Evolutionary conservation across 1,140 invertebrate genomes (phyloP), one percentile per base, ranked within the genome.

Genomic region (Palaemon carinicauda): DNA sequence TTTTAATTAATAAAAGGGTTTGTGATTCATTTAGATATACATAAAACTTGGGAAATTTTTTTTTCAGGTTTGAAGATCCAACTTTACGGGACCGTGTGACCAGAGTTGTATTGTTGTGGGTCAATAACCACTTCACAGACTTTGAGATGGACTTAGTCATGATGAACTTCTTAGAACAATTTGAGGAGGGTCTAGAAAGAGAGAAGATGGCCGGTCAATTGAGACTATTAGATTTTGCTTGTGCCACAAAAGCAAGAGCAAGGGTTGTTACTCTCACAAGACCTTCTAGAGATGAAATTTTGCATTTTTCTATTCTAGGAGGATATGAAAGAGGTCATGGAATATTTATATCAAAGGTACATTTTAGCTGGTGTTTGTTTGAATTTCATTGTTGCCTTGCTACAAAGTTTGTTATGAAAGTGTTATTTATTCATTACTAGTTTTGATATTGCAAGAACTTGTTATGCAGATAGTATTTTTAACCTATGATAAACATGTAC

Each of bases 41-140:
- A 27, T 9, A 3, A 24, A n/a, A 54, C 52, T 79, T 27, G 9
- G 4, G 3, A n/a, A 24, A 24, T 71, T 17, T 17, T 69, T 87
- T 77, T 33, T 88, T 7, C 78, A 92, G 91, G 91, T 97, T 97
- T 90, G 93, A 94, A 56, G 96, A 98, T 91, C 92, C 94, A 3
- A 93, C 94, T 77, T 94, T 96, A 7, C 92, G 97, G 77, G 97
- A 99, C 91, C 93, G 97, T 91, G 97, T 99, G 0, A 98, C 98
- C 0, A 93, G 98, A 82, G 97, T 99, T 0, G 96, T 99, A 0
- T 92, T 99, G 2, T 90, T 99, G 0, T 99, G 98, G 98, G 98
- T 99, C 0, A 99, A 99, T 91, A 99, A 99, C 92, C 98, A 99
- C 92, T 99, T 99, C 91, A 99, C 98, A 31, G 98, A 99, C 91